Conservation (phyloP, 2,888 invertebrate species). For the Invenusta paracnida region DNA sequence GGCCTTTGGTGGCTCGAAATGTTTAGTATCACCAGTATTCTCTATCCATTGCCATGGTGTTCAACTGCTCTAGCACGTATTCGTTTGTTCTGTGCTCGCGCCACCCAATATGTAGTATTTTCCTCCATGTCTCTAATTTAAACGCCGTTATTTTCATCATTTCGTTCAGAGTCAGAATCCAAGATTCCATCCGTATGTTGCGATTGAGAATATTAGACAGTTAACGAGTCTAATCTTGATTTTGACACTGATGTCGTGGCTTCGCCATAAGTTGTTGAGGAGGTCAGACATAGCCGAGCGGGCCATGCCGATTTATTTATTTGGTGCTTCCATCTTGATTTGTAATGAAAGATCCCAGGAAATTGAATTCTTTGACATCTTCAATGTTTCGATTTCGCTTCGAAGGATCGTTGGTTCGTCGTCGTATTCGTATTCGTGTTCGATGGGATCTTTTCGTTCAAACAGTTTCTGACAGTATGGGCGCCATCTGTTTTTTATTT, state of each 20-base stretch:
- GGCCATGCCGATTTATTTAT: background rate
- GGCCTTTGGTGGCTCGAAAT: background rate
- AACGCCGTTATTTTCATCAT: background rate
- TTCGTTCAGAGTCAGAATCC: background rate
- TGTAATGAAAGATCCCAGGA: background rate
- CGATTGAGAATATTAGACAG: background rate
- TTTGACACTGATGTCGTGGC: background rate
- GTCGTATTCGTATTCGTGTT: too few species aligned
- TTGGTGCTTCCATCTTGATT: background rate
- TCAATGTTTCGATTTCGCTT: background rate
- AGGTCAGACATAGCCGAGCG: background rate
- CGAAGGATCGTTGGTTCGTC: background rate
- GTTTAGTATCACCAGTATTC: background rate
- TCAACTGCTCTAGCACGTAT: slow-evolving; percentile 2
- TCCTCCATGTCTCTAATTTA: slow-evolving; percentile 1
- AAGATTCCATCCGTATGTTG: slow-evolving; percentile 6
- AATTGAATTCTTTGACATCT: background rate
- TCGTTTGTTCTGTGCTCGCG: slow-evolving; percentile 21
- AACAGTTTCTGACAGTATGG: background rate
- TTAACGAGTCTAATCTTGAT: background rate
- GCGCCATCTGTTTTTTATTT: background rate
- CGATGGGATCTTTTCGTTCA: background rate
- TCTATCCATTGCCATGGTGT: background rate
- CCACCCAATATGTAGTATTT: slow-evolving; percentile 5
- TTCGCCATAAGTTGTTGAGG: background rate